These are phyloP conservation scores for Nothobranchius furzeri DNA, from an alignment of 2,113 vertebrate species.

Conservation along the genomic window DNA sequence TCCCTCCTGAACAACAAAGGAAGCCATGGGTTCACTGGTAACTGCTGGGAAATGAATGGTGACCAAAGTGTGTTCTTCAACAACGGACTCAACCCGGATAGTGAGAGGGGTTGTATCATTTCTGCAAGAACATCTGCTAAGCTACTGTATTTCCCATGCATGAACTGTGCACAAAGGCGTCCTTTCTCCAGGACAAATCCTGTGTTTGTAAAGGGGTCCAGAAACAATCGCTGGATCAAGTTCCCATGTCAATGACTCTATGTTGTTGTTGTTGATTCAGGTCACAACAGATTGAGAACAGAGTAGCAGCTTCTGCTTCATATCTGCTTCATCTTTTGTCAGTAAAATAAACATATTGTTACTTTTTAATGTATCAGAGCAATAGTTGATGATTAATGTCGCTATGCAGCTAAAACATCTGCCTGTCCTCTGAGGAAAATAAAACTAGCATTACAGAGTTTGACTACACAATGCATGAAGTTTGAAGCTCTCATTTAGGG, in stretches of 20 bases:
- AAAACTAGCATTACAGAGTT: no score
- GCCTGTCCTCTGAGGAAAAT: constrained; percentile 17
- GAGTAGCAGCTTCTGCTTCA: no score
- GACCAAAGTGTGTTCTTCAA: constrained; percentile 9
- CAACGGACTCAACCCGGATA: constrained; percentile 14
- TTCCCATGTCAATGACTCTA: constrained; percentile 85
- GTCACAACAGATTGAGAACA: constrained; percentile 8
- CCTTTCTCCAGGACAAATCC: constrained; percentile 84
- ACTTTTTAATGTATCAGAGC: background rate
- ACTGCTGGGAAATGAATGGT: background rate
- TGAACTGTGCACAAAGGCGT: constrained; percentile 84
- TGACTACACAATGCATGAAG: no score
- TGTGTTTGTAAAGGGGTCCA: constrained; percentile 78
- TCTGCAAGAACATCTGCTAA: constrained; percentile 88
- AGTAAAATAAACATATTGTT: background rate
- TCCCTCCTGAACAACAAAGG: background rate
- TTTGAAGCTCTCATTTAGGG: no score
- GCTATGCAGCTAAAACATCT: constrained; percentile 52
- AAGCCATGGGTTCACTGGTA: background rate
- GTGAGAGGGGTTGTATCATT: constrained; percentile 79
- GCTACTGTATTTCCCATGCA: constrained; percentile 88
- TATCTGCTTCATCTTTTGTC: no score
- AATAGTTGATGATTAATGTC: background rate
- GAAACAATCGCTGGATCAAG: constrained; percentile 87
- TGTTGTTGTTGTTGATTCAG: constrained; percentile 22